Evolutionary conservation across 2,888 invertebrate species (phyloP).

Genomic region (Rhopalosiphum nymphaeae): DNA sequence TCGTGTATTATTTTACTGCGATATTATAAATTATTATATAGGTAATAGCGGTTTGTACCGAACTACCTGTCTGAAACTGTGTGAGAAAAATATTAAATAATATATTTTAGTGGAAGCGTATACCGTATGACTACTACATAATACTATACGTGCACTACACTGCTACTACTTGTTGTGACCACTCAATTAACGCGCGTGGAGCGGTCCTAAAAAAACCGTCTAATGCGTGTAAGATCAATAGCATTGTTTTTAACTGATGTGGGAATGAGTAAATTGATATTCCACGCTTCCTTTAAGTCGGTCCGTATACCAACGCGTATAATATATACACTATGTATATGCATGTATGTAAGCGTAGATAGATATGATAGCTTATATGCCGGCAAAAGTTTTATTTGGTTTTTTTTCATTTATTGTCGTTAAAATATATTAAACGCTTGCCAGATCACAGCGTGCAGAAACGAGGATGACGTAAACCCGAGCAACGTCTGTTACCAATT

Average conservation of each 20-base stretch:
- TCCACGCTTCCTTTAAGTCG: constrained; percentile 63
- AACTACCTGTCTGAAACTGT: background rate
- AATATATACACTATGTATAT: background rate
- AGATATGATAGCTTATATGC: background rate
- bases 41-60: background rate
- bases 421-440: background rate
- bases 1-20: background rate
- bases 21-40: background rate
- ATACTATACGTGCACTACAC: background rate
- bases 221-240: constrained; percentile 60
- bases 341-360: background rate
- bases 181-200: constrained; percentile 57
- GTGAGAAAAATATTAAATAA: constrained; percentile 38
- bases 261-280: constrained; percentile 65
- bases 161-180: constrained; percentile 47
- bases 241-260: constrained; percentile 65
- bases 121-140: background rate
- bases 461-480: constrained; percentile 52
- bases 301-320: background rate
- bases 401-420: background rate
- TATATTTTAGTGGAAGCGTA: background rate
- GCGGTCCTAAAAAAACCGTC: constrained; percentile 32
- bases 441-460: background rate
- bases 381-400: background rate
- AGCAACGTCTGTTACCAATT: background rate